A percentile compares a stretch with the other conserved stretches of the same genome.
phyloP scores from a whole-genome alignment of 2,113 vertebrate species.

The Sinosuthora webbiana region DNA sequence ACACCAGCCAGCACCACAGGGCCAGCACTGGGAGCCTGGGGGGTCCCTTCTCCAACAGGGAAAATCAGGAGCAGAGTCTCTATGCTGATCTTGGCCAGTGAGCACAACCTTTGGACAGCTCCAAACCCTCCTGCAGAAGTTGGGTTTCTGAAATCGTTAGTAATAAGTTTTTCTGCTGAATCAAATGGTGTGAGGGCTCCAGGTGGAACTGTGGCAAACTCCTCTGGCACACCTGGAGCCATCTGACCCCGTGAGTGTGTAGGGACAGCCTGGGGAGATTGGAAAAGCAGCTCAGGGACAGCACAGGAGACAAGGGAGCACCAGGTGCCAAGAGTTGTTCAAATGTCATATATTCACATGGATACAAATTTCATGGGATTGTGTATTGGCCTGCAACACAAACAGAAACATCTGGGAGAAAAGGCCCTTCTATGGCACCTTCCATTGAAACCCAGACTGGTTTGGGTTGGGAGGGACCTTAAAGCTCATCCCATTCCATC shows the following conservation, averaged over 20 bases:
- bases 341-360: accelerated
- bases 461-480: not conserved
- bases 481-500: accelerated
- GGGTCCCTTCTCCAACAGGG: accelerated
- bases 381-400: not conserved
- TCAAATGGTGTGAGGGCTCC: accelerated
- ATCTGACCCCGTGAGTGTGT: accelerated
- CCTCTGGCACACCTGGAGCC: not conserved
- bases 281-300: not conserved
- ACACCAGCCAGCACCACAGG: not conserved
- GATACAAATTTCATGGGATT: not conserved
- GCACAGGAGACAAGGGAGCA: not conserved
- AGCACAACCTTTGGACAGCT: not conserved
- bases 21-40: not conserved
- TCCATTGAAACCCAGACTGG: not conserved
- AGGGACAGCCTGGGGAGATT: not conserved
- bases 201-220: not conserved
- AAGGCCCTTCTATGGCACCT: not conserved
- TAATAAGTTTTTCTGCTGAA: not conserved
- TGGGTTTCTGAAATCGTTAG: not conserved
- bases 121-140: not conserved
- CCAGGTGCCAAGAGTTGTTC: not conserved
- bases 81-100: not conserved
- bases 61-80: not conserved
- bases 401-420: not conserved